phyloP scores from a whole-genome alignment of 2,113 vertebrate species.

The Anser cygnoides region DNA sequence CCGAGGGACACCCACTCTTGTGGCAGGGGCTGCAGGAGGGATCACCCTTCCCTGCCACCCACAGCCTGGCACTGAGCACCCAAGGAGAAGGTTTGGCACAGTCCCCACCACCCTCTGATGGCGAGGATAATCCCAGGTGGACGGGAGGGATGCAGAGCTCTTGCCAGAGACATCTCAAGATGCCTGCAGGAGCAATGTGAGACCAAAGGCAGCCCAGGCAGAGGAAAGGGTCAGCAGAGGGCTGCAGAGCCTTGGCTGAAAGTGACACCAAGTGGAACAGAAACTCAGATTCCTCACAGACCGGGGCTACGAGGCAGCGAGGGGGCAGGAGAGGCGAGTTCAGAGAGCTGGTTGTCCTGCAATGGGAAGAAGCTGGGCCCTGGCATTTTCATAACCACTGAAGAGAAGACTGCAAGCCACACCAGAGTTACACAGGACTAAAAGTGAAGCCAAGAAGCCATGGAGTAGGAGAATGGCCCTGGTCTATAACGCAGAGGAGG shows the following conservation, averaged over 20 bases:
- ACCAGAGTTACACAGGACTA: background rate
- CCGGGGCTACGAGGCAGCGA: rapidly evolving
- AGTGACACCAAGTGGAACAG: background rate
- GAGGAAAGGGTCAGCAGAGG: background rate
- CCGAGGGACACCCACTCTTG: background rate
- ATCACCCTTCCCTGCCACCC: background rate
- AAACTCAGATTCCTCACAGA: background rate
- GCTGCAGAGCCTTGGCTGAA: background rate
- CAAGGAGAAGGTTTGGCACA: background rate
- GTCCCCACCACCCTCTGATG: background rate
- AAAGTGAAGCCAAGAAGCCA: background rate
- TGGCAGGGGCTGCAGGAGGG: background rate
- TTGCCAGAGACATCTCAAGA: background rate
- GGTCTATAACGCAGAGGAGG: background rate
- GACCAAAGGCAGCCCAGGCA: background rate
- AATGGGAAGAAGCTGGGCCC: background rate
- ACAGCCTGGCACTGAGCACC: background rate
- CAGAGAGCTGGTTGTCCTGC: background rate
- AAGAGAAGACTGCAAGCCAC: background rate
- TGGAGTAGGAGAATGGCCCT: background rate
- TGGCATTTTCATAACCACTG: background rate
- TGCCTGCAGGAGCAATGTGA: background rate
- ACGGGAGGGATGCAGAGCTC: background rate
- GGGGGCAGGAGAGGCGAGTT: background rate
- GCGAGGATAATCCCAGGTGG: background rate